These are phyloP conservation scores for Synodontis membranacea DNA, from an alignment of 2,113 vertebrate genomes.

Conservation along the genomic window DNA sequence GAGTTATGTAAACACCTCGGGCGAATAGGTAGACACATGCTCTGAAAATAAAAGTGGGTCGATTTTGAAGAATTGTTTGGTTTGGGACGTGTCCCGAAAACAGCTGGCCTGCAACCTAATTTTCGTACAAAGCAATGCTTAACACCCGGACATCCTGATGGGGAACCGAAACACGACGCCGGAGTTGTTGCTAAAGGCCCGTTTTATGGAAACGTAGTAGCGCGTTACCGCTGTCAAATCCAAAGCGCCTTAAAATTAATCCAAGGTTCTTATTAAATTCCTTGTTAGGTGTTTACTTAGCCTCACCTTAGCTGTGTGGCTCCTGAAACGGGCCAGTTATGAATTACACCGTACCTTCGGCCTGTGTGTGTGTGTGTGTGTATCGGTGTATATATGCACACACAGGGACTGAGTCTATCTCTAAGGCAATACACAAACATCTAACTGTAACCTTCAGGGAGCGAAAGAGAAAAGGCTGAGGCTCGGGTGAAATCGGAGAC, in stretches of 20 bases:
- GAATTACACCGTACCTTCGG: background rate
- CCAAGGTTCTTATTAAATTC: slow-evolving; percentile 13
- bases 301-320: background rate
- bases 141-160: slow-evolving; percentile 37
- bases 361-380: too few relatives aligned
- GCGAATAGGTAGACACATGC: slow-evolving; percentile 39
- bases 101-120: slow-evolving; percentile 35
- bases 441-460: slow-evolving; percentile 53
- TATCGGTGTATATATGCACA: background rate
- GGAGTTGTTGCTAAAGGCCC: slow-evolving; percentile 25
- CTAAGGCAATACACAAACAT: slow-evolving; percentile 35
- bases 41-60: slow-evolving; percentile 50
- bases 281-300: slow-evolving; percentile 7
- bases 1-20: slow-evolving; percentile 48
- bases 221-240: background rate
- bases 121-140: slow-evolving; percentile 31
- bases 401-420: slow-evolving; percentile 12
- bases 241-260: background rate
- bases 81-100: slow-evolving; percentile 42
- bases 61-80: slow-evolving; percentile 43
- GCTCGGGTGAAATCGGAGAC: slow-evolving; percentile 66
- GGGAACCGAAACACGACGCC: slow-evolving; percentile 2
- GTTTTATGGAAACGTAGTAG: background rate
- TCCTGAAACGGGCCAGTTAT: background rate
- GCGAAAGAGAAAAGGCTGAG: slow-evolving; percentile 40